Percentiles rank a stretch among this genome's conserved stretches.
phyloP scores from a whole-genome alignment of 2,888 invertebrate species.

The Agrochola circellaris region DNA sequence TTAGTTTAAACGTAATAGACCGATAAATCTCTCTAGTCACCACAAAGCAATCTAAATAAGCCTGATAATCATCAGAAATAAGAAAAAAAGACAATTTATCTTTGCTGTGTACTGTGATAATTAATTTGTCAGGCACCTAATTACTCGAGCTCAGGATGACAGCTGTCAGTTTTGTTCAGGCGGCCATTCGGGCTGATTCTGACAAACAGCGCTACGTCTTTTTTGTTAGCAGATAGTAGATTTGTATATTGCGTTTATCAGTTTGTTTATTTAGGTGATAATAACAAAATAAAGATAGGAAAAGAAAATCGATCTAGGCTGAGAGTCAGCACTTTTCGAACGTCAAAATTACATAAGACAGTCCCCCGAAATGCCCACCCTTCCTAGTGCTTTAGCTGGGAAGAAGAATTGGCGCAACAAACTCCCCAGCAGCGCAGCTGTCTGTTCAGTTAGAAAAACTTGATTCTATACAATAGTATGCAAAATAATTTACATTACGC shows the following conservation, averaged over 20 bases:
- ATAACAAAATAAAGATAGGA: not conserved
- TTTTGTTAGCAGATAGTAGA: constrained; percentile 19
- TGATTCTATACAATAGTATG: too few relatives aligned
- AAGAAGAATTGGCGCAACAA: too few relatives aligned
- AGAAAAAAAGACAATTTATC: constrained; percentile 41
- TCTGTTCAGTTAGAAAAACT: too few relatives aligned
- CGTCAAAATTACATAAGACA: too few relatives aligned
- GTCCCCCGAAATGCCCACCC: too few relatives aligned
- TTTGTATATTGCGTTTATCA: not conserved
- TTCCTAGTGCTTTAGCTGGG: too few relatives aligned
- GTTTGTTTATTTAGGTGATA: not conserved
- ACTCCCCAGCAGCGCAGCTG: too few relatives aligned
- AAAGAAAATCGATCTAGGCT: not conserved
- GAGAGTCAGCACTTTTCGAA: too few relatives aligned
- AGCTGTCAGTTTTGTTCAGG: constrained; percentile 38
- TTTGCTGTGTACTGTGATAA: constrained; percentile 40
- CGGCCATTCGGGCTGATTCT: not conserved
- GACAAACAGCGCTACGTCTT: constrained; percentile 1
- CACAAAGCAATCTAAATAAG: constrained; percentile 10
- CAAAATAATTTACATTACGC: too few relatives aligned
- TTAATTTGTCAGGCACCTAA: constrained; percentile 53
- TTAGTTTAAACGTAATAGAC: constrained; percentile 2
- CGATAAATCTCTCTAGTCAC: constrained; percentile 29
- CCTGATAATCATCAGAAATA: constrained; percentile 8
- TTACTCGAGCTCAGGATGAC: constrained; percentile 38